These are phyloP conservation scores for Picathartes gymnocephalus DNA, from an alignment of 2,113 vertebrate species.

Conservation along the genomic window DNA sequence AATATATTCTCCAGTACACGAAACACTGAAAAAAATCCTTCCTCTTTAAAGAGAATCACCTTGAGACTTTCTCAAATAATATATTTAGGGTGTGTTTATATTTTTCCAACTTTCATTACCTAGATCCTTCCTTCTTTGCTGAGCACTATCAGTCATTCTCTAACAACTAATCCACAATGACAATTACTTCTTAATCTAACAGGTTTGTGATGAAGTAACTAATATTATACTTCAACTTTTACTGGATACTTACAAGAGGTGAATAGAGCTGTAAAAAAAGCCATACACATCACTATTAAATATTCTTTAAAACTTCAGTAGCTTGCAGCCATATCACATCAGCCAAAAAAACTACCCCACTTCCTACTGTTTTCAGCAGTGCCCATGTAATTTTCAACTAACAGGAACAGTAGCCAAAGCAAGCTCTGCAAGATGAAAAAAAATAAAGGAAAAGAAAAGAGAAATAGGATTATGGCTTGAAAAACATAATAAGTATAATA, in stretches of 20 bases:
- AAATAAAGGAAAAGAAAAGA: neutral
- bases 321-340: slow-evolving; percentile 19
- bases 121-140: neutral
- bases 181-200: slow-evolving; percentile 19
- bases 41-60: slow-evolving; percentile 20
- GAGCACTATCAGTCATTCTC: slow-evolving; percentile 44
- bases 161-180: slow-evolving; percentile 49
- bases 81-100: neutral
- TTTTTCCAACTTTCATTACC: neutral
- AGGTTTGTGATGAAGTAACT: slow-evolving; percentile 24
- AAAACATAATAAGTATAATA: neutral
- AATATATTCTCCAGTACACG: neutral
- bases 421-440: neutral
- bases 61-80: slow-evolving; percentile 16
- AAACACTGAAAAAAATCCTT: neutral
- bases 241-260: slow-evolving; percentile 23
- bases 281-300: neutral
- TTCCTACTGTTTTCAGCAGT: slow-evolving; percentile 45
- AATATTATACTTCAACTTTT: slow-evolving; percentile 26
- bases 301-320: slow-evolving; percentile 28
- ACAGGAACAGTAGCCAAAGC: slow-evolving; percentile 45
- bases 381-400: slow-evolving; percentile 21
- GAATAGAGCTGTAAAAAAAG: slow-evolving; percentile 25
- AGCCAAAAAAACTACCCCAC: neutral
- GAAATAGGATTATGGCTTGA: neutral